Conservation (phyloP, 2,797 vertebrate genomes). For the Mareca penelope region DNA sequence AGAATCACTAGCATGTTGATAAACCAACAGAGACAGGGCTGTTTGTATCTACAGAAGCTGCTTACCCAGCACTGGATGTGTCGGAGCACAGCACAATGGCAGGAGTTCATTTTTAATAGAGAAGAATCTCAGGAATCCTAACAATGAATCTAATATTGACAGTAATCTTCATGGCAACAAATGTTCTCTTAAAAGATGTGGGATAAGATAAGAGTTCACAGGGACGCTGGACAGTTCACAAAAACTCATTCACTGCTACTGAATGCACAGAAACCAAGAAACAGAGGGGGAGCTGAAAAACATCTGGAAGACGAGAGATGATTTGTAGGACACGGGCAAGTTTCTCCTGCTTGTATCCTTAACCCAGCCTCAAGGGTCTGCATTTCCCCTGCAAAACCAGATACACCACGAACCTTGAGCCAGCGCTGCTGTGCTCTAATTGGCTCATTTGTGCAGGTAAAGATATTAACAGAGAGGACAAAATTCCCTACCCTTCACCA, state of each 20-base stretch:
- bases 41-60: conserved; percentile 42
- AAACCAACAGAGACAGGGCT: not conserved
- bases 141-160: not conserved
- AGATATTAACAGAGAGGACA: not conserved
- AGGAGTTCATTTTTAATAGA: not conserved
- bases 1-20: not conserved
- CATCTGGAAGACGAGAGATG: not conserved
- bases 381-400: not conserved
- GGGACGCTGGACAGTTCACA: not conserved
- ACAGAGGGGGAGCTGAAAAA: not conserved
- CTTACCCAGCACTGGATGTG: conserved; percentile 20
- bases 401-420: not conserved
- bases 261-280: not conserved
- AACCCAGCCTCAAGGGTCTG: not conserved
- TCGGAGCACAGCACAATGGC: not conserved
- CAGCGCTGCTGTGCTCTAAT: not conserved
- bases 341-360: not conserved
- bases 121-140: not conserved
- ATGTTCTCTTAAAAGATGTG: not conserved
- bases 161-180: not conserved
- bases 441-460: not conserved
- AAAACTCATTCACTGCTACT: not conserved
- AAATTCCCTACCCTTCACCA: not conserved
- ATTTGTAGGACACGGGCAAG: not conserved
- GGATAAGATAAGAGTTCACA: not conserved